A percentile compares a stretch with the other conserved stretches of the same genome.
phyloP scores from a whole-genome alignment of 1,140 invertebrate genomes.

The Zophobas atratus region DNA sequence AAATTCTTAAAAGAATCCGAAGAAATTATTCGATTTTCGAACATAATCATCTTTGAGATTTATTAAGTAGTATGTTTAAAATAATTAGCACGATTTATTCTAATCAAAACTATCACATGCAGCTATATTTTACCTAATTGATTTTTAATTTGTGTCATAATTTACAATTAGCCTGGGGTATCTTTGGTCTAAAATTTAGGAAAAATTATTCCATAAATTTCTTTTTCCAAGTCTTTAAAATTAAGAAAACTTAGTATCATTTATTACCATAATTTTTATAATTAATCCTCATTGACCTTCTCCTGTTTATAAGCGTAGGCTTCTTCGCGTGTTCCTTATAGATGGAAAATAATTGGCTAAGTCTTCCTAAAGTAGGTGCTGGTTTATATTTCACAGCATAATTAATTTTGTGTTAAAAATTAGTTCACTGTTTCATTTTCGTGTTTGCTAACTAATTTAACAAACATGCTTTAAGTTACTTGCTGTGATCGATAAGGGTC shows the following conservation, averaged over 20 bases:
- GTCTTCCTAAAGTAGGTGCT: neutral
- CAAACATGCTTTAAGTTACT: neutral
- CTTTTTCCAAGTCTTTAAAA: neutral
- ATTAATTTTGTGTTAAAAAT: neutral
- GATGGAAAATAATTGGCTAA: constrained; percentile 20
- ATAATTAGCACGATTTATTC: no score
- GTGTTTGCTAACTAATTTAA: no score
- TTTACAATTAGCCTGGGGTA: no score
- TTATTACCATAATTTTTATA: constrained; percentile 16
- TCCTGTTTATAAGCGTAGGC: constrained; percentile 3
- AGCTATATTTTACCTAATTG: no score
- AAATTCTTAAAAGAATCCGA: no score
- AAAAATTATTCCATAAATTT: no score
- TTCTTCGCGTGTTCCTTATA: constrained; percentile 24
- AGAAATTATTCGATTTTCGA: no score
- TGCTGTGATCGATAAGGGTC: neutral
- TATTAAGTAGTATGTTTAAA: no score
- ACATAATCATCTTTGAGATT: no score
- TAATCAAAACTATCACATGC: no score
- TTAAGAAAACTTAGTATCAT: constrained; percentile 29
- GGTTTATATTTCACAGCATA: neutral
- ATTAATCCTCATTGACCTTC: constrained; percentile 28
- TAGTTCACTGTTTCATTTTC: no score
- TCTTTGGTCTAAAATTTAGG: neutral
- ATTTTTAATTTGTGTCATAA: no score